Evolutionary conservation across 2,797 vertebrate genomes (phyloP).

Genomic region (Sebastes minor): DNA sequence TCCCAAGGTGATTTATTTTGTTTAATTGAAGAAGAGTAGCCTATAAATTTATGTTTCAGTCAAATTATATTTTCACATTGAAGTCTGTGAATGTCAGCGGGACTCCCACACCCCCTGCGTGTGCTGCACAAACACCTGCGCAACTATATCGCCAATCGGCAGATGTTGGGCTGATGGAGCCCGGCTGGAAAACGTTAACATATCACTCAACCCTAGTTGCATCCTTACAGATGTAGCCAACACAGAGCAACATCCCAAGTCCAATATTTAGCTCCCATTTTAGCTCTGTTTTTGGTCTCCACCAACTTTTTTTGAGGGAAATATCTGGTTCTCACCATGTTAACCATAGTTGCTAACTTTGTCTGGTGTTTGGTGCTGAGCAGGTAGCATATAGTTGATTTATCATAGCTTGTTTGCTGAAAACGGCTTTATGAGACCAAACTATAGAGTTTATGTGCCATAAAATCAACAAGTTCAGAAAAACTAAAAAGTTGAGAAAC

Average conservation of each 20-base stretch:
- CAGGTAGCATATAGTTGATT: neutral
- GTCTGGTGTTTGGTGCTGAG: neutral
- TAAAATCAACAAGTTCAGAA: neutral
- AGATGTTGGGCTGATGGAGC: too few species aligned
- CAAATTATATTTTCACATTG: neutral
- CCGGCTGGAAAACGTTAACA: neutral
- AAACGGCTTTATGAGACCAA: neutral
- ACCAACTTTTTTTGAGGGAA: neutral
- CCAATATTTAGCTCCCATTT: neutral
- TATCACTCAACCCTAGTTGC: neutral
- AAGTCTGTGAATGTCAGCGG: neutral
- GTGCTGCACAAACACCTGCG: neutral
- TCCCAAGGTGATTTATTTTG: neutral
- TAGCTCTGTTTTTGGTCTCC: neutral
- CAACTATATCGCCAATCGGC: neutral
- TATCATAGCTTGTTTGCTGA: neutral
- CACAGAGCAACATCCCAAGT: neutral
- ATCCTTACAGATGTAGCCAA: neutral
- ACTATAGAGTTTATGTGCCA: neutral
- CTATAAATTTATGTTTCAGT: neutral
- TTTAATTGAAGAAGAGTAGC: neutral
- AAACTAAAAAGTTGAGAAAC: neutral
- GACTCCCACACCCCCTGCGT: neutral
- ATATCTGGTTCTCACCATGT: neutral
- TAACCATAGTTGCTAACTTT: neutral